phyloP scores from a whole-genome alignment of 1,140 invertebrate species.

The Lithobius niger region DNA sequence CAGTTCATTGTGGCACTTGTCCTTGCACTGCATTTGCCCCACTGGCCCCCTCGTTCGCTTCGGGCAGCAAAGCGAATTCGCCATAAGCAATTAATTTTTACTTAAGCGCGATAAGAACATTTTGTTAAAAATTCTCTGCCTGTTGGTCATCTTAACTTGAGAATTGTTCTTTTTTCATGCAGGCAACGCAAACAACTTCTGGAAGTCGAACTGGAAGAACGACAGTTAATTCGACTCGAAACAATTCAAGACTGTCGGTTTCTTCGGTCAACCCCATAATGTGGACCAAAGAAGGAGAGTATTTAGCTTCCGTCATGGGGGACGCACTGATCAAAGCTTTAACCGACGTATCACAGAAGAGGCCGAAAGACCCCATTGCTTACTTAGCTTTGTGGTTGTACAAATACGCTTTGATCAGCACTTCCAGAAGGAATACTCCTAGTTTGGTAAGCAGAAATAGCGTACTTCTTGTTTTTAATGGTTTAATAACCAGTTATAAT shows the following conservation, averaged over 20 bases:
- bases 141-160: too few relatives aligned
- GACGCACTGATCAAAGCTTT: constrained; percentile 74
- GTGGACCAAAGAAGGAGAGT: constrained; percentile 63
- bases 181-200: neutral
- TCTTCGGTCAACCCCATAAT: constrained; percentile 41
- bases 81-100: too few relatives aligned
- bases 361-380: constrained; percentile 65
- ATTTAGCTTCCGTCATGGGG: constrained; percentile 63
- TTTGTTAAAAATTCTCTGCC: too few relatives aligned
- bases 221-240: neutral
- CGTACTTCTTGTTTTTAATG: neutral
- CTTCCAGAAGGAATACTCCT: neutral
- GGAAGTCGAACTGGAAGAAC: neutral
- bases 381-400: constrained; percentile 67
- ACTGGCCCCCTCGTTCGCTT: too few relatives aligned
- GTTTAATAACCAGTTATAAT: neutral
- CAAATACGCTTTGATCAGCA: constrained; percentile 35
- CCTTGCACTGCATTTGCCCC: too few relatives aligned
- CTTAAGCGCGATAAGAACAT: too few relatives aligned
- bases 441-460: neutral
- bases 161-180: neutral
- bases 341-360: constrained; percentile 63
- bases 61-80: too few relatives aligned
- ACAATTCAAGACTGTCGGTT: neutral
- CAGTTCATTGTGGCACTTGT: too few relatives aligned